Base-by-base conservation (phyloP, 1,140 invertebrate genomes). In the Gryon sp. region DNA sequence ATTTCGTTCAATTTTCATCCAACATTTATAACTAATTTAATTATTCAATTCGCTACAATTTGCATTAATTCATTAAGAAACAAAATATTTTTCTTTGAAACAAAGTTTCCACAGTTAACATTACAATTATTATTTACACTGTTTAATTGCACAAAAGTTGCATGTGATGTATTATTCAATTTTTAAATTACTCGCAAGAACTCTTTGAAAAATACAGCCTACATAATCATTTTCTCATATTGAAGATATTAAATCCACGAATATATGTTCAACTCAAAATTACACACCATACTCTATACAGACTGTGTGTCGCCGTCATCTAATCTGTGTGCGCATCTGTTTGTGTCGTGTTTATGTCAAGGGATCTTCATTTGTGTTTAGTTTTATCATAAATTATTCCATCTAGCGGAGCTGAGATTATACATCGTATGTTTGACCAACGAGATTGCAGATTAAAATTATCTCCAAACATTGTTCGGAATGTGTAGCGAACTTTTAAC, bases 381-480 rank as follows among this genome's bases (percentile, higher is more conserved):
- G 52, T 28, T 57, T 41, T 43, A 11, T 19, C 26, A 43, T 57
- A 43, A 57, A 57, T 57, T 57, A 41, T 43, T 19, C n/a, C 2
- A 32, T 12, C 36, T 40, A 30, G 5, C 22, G n/a, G 50, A n/a
- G 12, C 4, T 7, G 32, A 40, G 15, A 40, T 53, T 26, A 26
- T 40, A 15, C 15, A 26, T 12, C 8, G 11, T 6, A 6, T 26
- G 19, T 53, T 36, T 22, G 19, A 36, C 4, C 16, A 20, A 36
- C 22, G 32, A n/a, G 7, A 18, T 14, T 20, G 4, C 1, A 16
- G 20, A 40, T 40, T 53, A 38, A 53, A 53, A 15, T 38, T 40
- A 53, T 40, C 19, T 40, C 3, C 22, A 24, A 53, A 53, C 20
- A 18, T 53, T 26, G 9, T 53, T 36, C 12, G 9, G n/a, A 24